Conservation (phyloP, 2,113 vertebrate genomes). For the Xiphophorus maculatus region DNA sequence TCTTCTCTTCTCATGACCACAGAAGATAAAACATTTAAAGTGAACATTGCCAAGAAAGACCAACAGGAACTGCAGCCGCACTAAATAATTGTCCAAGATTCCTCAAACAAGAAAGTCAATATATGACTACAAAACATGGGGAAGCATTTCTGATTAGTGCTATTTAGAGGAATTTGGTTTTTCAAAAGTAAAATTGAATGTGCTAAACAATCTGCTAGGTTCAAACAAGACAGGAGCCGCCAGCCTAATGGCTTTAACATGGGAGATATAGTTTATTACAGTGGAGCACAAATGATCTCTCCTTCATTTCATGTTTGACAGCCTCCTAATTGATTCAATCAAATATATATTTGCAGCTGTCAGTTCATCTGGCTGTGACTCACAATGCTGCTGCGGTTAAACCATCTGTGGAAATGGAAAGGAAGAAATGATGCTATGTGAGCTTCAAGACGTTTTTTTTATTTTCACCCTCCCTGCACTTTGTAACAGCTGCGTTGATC, state of each 20-base stretch:
- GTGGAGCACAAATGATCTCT: conserved; percentile 2
- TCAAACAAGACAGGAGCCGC: background rate
- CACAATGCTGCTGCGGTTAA: conserved; percentile 9
- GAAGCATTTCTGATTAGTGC: background rate
- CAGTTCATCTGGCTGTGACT: background rate
- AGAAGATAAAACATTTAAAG: background rate
- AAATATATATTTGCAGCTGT: background rate
- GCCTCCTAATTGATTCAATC: conserved; percentile 15
- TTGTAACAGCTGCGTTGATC: background rate
- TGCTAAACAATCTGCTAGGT: background rate
- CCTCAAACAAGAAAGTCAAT: background rate
- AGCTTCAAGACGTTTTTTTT: background rate
- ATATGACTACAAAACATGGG: background rate
- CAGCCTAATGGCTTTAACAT: background rate
- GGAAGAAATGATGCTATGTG: background rate
- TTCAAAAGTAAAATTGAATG: background rate
- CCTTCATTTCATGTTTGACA: background rate
- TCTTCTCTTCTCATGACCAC: background rate
- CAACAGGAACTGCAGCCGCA: background rate
- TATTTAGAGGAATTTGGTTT: background rate
- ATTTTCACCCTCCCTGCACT: background rate
- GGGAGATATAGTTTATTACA: conserved; percentile 1
- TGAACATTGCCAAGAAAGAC: background rate
- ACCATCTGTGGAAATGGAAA: background rate
- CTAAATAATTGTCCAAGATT: too few species aligned